phyloP scores from a whole-genome alignment of 2,113 vertebrate genomes.

The Pyxicephalus adspersus region DNA sequence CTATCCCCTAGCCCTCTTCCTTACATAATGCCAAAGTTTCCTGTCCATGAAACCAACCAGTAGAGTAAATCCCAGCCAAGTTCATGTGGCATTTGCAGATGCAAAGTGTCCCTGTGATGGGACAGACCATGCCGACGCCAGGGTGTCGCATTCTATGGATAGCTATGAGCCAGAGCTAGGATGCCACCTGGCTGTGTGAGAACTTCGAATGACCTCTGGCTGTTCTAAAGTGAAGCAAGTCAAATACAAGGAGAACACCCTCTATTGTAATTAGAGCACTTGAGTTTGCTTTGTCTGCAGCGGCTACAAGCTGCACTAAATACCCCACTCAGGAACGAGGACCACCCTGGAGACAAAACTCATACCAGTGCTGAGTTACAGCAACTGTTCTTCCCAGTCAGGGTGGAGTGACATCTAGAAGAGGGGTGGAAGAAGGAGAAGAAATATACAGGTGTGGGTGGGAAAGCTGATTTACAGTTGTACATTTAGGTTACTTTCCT shows the following conservation, averaged over 20 bases:
- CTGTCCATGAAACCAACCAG: background rate
- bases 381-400: background rate
- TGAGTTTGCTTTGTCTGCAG: constrained; percentile 55
- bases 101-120: constrained; percentile 36
- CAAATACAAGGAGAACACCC: constrained; percentile 34
- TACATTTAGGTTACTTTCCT: too few species aligned
- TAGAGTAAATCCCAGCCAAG: constrained; percentile 4
- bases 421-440: constrained; percentile 2
- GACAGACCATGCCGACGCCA: constrained; percentile 33
- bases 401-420: background rate
- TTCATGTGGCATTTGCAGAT: constrained; percentile 36
- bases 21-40: background rate
- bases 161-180: constrained; percentile 20
- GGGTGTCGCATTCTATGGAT: constrained; percentile 19
- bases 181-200: constrained; percentile 48
- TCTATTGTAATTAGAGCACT: constrained; percentile 55
- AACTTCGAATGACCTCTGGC: constrained; percentile 57
- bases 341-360: background rate
- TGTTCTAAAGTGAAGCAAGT: constrained; percentile 32
- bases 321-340: constrained; percentile 18
- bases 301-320: constrained; percentile 40
- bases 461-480: constrained; percentile 27
- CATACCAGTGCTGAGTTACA: background rate
- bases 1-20: background rate
- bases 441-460: constrained; percentile 10